Evolutionary conservation across 2,888 invertebrate genomes (phyloP), one percentile per base, ranked within the genome.

Genomic region (Gnatocerus cornutus): DNA sequence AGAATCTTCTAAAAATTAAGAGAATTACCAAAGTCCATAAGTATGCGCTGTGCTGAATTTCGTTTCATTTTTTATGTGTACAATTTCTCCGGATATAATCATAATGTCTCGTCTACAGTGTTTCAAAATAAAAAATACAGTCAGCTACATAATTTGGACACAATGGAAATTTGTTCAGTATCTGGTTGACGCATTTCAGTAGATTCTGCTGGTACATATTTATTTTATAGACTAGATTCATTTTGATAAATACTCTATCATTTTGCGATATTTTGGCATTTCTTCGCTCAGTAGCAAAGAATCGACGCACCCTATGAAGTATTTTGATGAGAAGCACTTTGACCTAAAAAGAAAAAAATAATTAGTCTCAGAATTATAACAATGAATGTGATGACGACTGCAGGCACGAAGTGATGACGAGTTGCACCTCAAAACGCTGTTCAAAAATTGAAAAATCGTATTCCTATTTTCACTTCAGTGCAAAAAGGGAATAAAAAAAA

Each of bases 231-330:
- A 59, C 59, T 59, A 59, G 59, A 74, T 78, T 81, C 78, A 82
- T 84, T 87, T 88, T 84, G 92, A 92, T 87, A 93, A 88, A 87
- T 90, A 92, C 87, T 92, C 92, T 86, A 92, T 91, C 92, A 92
- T 91, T 87, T 91, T 91, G 85, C 89, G 89, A 87, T 91, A 90
- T 86, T 90, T 90, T 84, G 91, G 90, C 87, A 90, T 90, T 86
- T 93, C 92, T 86, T 93, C 92, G 84, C 88, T 88, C 85, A 92
- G 89, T 86, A 91, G 89, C 87, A 93, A 89, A 85, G 91, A 91
- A 87, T 92, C 91, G 87, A 92, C 88, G 87, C 93, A 93, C 87
- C 92, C 92, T 87, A 90, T 90, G 88, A 93, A 93, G 88, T 91
- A 92, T 87, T 90, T 88, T 85, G 90, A 91, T 83, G 91, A 90